Base-by-base conservation (phyloP, 2,113 vertebrate species). In the Prietella phreatophila region DNA sequence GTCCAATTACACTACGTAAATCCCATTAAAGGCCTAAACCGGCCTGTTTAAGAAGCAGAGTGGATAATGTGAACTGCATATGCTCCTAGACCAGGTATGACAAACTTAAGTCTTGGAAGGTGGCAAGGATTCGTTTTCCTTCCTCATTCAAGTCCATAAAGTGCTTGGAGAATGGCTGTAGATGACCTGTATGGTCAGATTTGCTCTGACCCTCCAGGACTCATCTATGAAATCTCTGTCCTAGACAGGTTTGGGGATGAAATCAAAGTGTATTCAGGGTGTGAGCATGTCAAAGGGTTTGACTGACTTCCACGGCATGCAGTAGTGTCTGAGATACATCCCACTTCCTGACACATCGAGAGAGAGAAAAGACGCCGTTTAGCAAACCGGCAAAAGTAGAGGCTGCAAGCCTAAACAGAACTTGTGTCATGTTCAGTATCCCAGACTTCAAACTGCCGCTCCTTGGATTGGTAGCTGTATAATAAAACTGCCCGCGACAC, bases 1-100 rank as follows among this genome's bases (percentile, higher is more conserved):
- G 63, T 89, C 25, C 17, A 71, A 90, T 88, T 86, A 93, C 89
- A 89, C 83, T 69, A 86, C 83, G 14, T 89, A 73, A 84, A 89
- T 22, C 61, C 4, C 71, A 30, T 80, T 87, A 75, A 86, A 78
- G 22, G 39, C 63, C 61, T 86, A 80, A 85, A 86, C 60, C 17
- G 61, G 19, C 47, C 50, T 50, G 55, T 39, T 47, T 61, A 75
- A 14, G 27, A 85, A 56, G 58, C 67, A n/a, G 27, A 19, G 55
- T 7, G 56, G 39, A 86, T 36, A 63, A 50, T 7, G 20, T 33
- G 17, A 47, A 61, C 56, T 47, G 73, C 61, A 36, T 81, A 69
- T n/a, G 78, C 61, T 81, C 14, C 10, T 55, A 17, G 14, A 30
- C 47, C 14, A 19, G 27, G 60, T 55, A 27, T 55, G 78, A 55